Conservation (phyloP, 2,113 vertebrate genomes). For the Oenanthe melanoleuca region DNA sequence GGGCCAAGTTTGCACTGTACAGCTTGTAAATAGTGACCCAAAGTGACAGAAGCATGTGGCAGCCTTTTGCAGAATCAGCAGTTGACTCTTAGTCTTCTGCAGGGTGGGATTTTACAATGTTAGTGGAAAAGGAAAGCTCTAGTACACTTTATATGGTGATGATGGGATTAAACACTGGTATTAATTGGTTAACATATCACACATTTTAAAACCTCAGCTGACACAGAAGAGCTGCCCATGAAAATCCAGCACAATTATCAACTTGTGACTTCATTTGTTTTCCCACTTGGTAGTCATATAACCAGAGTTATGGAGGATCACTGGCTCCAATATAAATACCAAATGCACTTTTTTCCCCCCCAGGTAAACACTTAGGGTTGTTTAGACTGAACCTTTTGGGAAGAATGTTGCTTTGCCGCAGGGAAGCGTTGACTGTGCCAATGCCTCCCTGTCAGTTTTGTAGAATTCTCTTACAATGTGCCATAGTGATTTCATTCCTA, state of each 20-base stretch:
- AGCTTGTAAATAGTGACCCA: neutral
- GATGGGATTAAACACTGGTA: neutral
- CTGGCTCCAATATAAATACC: neutral
- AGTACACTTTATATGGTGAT: neutral
- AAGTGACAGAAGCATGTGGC: neutral
- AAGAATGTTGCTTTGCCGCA: neutral
- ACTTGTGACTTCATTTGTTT: neutral
- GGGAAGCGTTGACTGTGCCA: neutral
- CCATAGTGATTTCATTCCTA: neutral
- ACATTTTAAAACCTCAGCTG: neutral
- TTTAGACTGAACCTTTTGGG: neutral
- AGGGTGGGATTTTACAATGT: neutral
- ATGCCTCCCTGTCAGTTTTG: neutral
- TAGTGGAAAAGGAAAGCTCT: neutral
- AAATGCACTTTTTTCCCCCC: accelerated
- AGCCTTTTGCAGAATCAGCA: neutral
- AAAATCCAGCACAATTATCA: neutral
- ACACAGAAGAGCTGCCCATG: neutral
- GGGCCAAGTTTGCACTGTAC: neutral
- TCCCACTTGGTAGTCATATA: neutral
- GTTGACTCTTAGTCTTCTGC: neutral
- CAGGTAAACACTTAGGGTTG: neutral
- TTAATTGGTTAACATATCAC: neutral
- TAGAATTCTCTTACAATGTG: neutral
- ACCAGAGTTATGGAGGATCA: neutral